Evolutionary conservation across 2,113 vertebrate species (phyloP).

Genomic region (Oryzias curvinotus): DNA sequence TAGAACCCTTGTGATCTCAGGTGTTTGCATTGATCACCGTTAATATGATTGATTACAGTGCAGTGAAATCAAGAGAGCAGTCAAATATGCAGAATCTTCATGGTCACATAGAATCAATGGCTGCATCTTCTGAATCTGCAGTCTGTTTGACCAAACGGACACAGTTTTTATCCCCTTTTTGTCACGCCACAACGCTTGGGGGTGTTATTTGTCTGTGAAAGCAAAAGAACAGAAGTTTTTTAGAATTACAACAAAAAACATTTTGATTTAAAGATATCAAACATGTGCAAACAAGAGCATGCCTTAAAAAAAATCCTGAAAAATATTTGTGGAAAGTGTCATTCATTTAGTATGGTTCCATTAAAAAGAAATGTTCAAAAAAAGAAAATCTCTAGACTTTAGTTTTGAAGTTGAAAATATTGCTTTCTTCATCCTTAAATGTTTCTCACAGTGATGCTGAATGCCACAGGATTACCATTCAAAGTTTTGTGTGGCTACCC

Average conservation of each 20-base stretch:
- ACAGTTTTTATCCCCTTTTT: no score
- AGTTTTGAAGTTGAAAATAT: no score
- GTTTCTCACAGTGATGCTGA: no score
- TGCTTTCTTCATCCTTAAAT: no score
- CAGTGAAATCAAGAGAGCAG: constrained; percentile 10
- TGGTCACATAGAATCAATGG: not conserved
- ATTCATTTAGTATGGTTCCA: no score
- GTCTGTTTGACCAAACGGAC: no score
- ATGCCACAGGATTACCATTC: no score
- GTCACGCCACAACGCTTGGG: no score
- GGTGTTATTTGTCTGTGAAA: not conserved
- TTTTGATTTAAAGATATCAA: not conserved
- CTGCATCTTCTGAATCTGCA: not conserved
- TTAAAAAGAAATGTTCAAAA: no score
- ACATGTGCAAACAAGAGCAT: not conserved
- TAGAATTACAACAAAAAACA: not conserved
- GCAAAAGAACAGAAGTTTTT: not conserved
- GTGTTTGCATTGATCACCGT: constrained; percentile 4
- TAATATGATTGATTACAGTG: constrained; percentile 8
- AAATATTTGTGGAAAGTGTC: no score
- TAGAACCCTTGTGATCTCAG: constrained; percentile 37
- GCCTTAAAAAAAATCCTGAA: not conserved
- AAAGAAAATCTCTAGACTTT: no score
- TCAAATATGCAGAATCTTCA: not conserved
- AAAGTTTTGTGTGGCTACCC: no score